Conservation (phyloP, 2,797 vertebrate species). For the Lithobates pipiens region DNA sequence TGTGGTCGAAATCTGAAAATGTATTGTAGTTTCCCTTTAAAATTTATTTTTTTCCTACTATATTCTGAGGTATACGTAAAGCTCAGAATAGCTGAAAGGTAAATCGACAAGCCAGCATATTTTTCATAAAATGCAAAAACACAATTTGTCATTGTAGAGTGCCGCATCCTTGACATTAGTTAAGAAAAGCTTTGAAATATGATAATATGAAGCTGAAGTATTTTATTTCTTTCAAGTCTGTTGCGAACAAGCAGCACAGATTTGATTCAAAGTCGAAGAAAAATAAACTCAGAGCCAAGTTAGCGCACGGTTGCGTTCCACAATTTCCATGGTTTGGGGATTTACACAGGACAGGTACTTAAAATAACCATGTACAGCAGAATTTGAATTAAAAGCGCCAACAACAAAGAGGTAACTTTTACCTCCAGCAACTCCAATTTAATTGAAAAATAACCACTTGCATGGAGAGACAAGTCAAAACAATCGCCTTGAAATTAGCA, state of each 20-base stretch:
- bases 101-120: not conserved
- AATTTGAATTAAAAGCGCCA: constrained; percentile 38
- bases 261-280: constrained; percentile 1
- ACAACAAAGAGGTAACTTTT: constrained; percentile 53
- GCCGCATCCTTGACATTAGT: not conserved
- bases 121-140: not conserved
- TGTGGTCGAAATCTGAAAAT: too few species aligned
- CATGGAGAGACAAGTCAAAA: constrained; percentile 21
- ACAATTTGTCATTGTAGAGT: not conserved
- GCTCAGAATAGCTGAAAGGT: not conserved
- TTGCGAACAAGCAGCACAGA: not conserved
- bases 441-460: constrained; percentile 58
- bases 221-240: constrained; percentile 21
- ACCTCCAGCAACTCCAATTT: constrained; percentile 50
- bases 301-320: not conserved
- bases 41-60: not conserved
- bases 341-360: constrained; percentile 17
- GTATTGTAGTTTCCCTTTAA: not conserved
- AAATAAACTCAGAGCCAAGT: constrained; percentile 25
- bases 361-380: constrained; percentile 14
- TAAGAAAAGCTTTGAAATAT: constrained; percentile 17
- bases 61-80: not conserved
- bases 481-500: constrained; percentile 45
- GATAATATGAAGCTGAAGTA: not conserved
- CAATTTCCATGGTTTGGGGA: constrained; percentile 18